Percentiles rank a stretch among this genome's conserved stretches.
Evolutionary conservation across 2,797 vertebrate species (phyloP).

Genomic region (Clarias platycephalus): DNA sequence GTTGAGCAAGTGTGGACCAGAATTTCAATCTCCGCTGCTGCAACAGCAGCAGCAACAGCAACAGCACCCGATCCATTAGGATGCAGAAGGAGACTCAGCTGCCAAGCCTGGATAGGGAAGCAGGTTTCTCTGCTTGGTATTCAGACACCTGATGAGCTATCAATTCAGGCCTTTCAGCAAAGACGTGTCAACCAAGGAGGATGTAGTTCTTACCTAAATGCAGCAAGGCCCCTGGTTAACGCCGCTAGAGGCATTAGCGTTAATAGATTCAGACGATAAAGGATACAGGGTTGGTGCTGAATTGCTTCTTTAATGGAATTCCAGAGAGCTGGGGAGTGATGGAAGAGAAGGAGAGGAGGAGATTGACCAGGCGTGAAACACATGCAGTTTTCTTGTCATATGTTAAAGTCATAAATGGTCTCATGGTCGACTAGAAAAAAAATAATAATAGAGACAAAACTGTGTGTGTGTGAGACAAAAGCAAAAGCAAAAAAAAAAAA

Average conservation of each 20-base stretch:
- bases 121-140: slow-evolving; percentile 54
- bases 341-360: slow-evolving; percentile 18
- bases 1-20: slow-evolving; percentile 35
- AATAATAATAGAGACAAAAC: neutral
- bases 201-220: slow-evolving; percentile 50
- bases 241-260: slow-evolving; percentile 58
- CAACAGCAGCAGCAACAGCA: slow-evolving; percentile 9
- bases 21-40: slow-evolving; percentile 51
- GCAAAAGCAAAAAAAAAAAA: neutral
- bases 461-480: neutral
- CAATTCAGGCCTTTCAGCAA: slow-evolving; percentile 57
- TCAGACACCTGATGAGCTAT: slow-evolving; percentile 58
- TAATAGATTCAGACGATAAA: slow-evolving; percentile 56
- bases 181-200: slow-evolving; percentile 49
- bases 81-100: slow-evolving; percentile 42
- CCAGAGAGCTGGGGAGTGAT: slow-evolving; percentile 5
- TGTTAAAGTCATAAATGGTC: neutral
- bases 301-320: slow-evolving; percentile 56
- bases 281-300: slow-evolving; percentile 41
- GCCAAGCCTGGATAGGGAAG: slow-evolving; percentile 27
- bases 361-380: slow-evolving; percentile 27
- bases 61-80: slow-evolving; percentile 43
- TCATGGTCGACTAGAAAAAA: neutral
- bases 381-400: slow-evolving; percentile 2
- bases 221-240: slow-evolving; percentile 48